Base-by-base conservation (phyloP, 1,140 invertebrate genomes). In the Grapholita molesta region DNA sequence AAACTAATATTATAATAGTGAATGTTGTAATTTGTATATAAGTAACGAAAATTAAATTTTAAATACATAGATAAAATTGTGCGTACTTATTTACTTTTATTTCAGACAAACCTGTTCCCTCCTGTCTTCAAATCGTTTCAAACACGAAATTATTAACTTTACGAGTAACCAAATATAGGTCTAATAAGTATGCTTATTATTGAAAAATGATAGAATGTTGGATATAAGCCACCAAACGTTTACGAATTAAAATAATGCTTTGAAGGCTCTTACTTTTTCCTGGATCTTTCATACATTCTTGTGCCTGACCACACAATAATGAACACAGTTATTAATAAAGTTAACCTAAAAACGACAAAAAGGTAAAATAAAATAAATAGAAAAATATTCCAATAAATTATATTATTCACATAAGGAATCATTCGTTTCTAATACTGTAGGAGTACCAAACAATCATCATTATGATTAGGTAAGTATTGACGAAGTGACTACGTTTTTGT, bases 11-110 rank as follows among this genome's bases (percentile, higher is more conserved):
- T 85, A 88, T 89, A 88, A 89, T 91, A 91, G 89, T 91, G 79
- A 91, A 91, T 91, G 89, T 91, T 91, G 89, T 91, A 89, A 89
- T 91, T 89, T 91, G 89, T 91, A 91, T 91, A 91, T 91, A 91
- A 89, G 89, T 91, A 91, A 90, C 78, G 82, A 88, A 88, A 88
- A 91, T 91, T 91, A 91, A 91, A 91, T 91, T 91, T 91, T 91
- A 91, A 89, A 91, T 91, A 91, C 87, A 91, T 89, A 91, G 87
- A 91, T 91, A 89, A 86, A 64, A 80, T 78, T 80, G 84, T 85
- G 86, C 68, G 79, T 84, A 80, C 75, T 82, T 67, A 83, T 84
- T 86, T 80, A 79, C 83, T 80, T 79, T 66, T 71, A 61, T 66
- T 57, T 30, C 15, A 21, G 18, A 21, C 12, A 18, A n/a, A 38